Conservation (phyloP, 1,140 invertebrate genomes). For the Tribolium castaneum region DNA sequence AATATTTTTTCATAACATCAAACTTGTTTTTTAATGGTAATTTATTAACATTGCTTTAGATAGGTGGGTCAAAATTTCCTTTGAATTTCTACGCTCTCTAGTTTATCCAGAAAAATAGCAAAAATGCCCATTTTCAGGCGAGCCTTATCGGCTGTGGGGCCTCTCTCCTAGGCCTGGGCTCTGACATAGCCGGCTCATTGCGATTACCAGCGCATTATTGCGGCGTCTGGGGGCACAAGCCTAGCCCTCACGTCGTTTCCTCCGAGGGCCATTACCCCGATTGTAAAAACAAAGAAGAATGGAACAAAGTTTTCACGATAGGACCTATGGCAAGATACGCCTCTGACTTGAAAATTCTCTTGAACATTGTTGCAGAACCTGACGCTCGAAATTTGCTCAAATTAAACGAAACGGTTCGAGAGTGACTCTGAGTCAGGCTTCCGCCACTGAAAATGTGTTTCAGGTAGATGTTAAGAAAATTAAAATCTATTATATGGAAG, state of each 20-base stretch:
- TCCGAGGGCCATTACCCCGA: constrained; percentile 64
- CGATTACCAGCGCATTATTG: constrained; percentile 87
- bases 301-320: constrained; percentile 68
- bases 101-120: too few relatives aligned
- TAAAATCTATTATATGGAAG: constrained; percentile 83
- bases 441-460: constrained; percentile 45
- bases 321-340: constrained; percentile 88
- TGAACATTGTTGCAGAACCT: constrained; percentile 67
- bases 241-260: constrained; percentile 72
- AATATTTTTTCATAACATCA: too few relatives aligned
- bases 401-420: constrained; percentile 51
- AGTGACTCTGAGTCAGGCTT: background rate
- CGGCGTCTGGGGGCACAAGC: constrained; percentile 88
- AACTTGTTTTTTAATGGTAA: too few relatives aligned
- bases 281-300: constrained; percentile 34
- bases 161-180: constrained; percentile 82
- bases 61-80: too few relatives aligned
- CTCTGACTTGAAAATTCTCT: constrained; percentile 79
- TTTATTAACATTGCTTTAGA: too few relatives aligned
- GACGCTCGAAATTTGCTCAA: constrained; percentile 43
- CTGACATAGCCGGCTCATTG: constrained; percentile 88
- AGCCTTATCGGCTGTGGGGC: constrained; percentile 77
- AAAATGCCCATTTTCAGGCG: constrained; percentile 62
- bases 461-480: constrained; percentile 77
- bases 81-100: too few relatives aligned